phyloP scores from a whole-genome alignment of 2,113 vertebrate genomes.

The Cariama cristata region DNA sequence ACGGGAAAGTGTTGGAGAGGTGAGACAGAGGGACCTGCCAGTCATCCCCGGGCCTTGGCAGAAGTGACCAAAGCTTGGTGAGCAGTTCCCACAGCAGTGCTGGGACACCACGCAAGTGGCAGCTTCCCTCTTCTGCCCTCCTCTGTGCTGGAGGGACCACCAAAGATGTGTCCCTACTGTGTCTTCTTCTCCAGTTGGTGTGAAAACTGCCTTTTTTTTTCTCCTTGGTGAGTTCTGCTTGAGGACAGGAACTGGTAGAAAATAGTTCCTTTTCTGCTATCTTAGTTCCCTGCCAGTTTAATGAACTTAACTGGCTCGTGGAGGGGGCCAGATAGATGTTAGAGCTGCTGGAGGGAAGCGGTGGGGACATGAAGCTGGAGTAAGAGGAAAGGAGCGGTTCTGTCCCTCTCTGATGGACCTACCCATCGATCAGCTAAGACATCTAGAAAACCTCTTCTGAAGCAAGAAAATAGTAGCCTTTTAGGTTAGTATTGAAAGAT shows the following conservation, averaged over 20 bases:
- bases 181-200: background rate
- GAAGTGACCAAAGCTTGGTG: background rate
- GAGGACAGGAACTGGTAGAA: background rate
- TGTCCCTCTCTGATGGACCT: background rate
- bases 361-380: background rate
- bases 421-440: background rate
- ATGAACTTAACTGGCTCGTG: background rate
- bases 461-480: background rate
- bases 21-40: too few relatives aligned
- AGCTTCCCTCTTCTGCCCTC: too few relatives aligned
- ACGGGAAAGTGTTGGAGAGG: too few relatives aligned
- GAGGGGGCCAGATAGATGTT: background rate
- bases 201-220: background rate
- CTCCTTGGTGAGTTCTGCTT: background rate
- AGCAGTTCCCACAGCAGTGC: background rate
- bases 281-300: background rate
- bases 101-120: background rate
- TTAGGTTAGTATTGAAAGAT: background rate
- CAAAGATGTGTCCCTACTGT: background rate
- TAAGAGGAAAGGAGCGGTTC: background rate
- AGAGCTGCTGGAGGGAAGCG: background rate
- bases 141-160: background rate
- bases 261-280: background rate
- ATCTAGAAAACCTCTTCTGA: background rate
- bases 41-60: background rate